Percentiles rank a stretch among this genome's conserved stretches.
phyloP scores from a whole-genome alignment of 2,888 invertebrate species.

The Gonocerus acuteangulatus region DNA sequence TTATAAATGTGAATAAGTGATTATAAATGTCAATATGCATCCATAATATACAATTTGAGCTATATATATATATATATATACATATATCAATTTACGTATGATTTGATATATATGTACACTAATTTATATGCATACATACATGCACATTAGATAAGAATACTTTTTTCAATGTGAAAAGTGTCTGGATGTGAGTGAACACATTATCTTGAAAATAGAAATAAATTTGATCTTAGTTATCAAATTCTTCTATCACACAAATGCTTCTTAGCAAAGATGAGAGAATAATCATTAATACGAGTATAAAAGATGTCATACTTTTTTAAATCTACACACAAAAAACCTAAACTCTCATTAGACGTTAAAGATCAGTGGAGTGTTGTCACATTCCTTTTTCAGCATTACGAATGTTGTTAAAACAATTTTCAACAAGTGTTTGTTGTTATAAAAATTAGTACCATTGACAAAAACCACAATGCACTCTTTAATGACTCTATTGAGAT shows the following conservation, averaged over 20 bases:
- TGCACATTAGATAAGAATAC: slow-evolving; percentile 11
- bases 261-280: background rate
- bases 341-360: background rate
- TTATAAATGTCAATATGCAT: slow-evolving; percentile 8
- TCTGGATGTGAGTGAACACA: slow-evolving; percentile 27
- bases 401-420: too few species aligned
- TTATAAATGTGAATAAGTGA: background rate
- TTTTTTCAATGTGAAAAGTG: slow-evolving; percentile 27
- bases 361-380: background rate
- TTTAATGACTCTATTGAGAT: too few species aligned
- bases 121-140: background rate
- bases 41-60: slow-evolving; percentile 10
- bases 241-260: slow-evolving; percentile 24
- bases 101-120: background rate
- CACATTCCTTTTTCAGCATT: too few species aligned
- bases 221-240: slow-evolving; percentile 19
- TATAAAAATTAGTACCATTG: too few species aligned
- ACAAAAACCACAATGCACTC: too few species aligned
- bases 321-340: background rate
- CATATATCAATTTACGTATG: background rate
- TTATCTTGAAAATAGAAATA: slow-evolving; percentile 25
- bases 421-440: too few species aligned
- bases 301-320: background rate
- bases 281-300: background rate
- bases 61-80: slow-evolving; percentile 14